Conservation (phyloP, 2,113 vertebrate genomes). For the Gymnorhina tibicen region DNA sequence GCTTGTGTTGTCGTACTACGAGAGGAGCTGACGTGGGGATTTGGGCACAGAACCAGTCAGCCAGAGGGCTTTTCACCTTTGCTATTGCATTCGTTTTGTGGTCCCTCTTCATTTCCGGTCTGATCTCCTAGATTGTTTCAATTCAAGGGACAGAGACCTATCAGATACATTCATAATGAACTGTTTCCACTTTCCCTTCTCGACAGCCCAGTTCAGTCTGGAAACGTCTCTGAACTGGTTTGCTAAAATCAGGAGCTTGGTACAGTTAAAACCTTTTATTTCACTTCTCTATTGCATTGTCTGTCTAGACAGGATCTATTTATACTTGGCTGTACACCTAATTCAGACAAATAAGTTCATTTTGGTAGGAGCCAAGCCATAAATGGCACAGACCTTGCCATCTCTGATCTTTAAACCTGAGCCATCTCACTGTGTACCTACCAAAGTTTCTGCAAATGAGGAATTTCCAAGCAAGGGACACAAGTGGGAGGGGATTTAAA, state of each 20-base stretch:
- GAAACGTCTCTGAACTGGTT: not conserved
- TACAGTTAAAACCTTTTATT: not conserved
- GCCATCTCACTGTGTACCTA: not conserved
- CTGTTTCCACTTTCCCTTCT: not conserved
- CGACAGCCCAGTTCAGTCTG: not conserved
- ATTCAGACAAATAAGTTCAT: slow-evolving; percentile 46
- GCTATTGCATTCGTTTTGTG: not conserved
- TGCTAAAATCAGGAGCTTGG: not conserved
- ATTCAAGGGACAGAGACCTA: not conserved
- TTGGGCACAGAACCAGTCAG: not conserved
- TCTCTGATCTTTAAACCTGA: not conserved
- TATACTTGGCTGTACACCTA: not conserved
- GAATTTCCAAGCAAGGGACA: not conserved
- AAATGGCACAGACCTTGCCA: not conserved
- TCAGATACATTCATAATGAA: not conserved
- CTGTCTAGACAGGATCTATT: slow-evolving; percentile 61
- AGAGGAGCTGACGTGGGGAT: rapidly evolving
- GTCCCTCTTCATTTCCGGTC: not conserved
- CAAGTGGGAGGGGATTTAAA: not conserved
- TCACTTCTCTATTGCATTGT: slow-evolving; percentile 12
- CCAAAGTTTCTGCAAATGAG: not conserved
- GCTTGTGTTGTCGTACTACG: rapidly evolving
- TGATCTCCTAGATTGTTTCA: not conserved
- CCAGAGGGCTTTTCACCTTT: not conserved
- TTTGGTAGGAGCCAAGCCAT: not conserved